These are phyloP conservation scores for Erebia epiphron DNA, from an alignment of 2,888 invertebrate species.

Conservation along the genomic window DNA sequence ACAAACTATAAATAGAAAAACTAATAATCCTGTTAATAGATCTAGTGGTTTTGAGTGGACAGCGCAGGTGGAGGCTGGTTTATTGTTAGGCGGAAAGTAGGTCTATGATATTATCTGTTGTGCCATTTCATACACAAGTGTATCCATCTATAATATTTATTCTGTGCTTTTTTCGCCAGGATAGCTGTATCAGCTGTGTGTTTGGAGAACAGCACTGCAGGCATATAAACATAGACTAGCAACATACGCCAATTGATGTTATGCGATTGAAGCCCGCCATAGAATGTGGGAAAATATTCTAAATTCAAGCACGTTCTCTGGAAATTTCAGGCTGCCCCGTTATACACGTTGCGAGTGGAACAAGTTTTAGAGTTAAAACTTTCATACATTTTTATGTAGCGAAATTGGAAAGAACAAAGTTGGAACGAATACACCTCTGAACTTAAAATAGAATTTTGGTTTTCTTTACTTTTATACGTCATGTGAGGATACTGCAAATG, in stretches of 20 bases:
- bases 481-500: neutral
- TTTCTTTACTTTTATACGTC: neutral
- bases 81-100: too few species aligned
- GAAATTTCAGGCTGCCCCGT: conserved; percentile 19
- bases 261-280: conserved; percentile 17
- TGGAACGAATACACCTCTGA: conserved; percentile 16
- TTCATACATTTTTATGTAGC: conserved; percentile 26
- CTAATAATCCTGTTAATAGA: too few species aligned
- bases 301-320: conserved; percentile 23
- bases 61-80: too few species aligned
- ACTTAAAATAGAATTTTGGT: conserved; percentile 14
- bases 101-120: too few species aligned
- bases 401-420: conserved; percentile 27
- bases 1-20: too few species aligned
- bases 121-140: neutral
- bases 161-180: neutral
- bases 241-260: conserved; percentile 9
- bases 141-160: neutral
- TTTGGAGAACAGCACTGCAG: neutral
- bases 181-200: neutral
- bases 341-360: conserved; percentile 24
- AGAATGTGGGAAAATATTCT: conserved; percentile 21
- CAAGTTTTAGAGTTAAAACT: conserved; percentile 24
- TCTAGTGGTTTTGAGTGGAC: too few species aligned
- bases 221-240: neutral